Evolutionary conservation across 2,113 vertebrate genomes (phyloP).

Genomic region (Eulemur rufifrons): DNA sequence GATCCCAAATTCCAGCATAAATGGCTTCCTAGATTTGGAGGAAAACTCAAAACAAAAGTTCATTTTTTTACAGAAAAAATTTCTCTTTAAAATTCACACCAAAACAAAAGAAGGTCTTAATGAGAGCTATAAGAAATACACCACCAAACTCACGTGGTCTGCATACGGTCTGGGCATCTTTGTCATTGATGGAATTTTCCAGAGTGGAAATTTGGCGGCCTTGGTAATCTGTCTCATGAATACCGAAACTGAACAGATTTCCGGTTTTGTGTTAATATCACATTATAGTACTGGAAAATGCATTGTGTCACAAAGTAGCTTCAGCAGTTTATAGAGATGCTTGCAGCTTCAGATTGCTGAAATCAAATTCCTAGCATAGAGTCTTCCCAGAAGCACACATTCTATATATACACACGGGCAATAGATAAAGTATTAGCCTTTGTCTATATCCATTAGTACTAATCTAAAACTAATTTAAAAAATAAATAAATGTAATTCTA

Average conservation of each 20-base stretch:
- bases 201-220: background rate
- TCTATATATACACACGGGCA: background rate
- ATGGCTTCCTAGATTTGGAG: background rate
- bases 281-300: background rate
- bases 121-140: background rate
- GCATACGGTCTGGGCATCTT: background rate
- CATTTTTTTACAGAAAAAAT: background rate
- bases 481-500: background rate
- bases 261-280: background rate
- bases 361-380: conserved; percentile 33
- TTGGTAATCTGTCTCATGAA: background rate
- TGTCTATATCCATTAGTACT: background rate
- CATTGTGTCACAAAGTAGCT: background rate
- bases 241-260: background rate
- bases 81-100: conserved; percentile 1
- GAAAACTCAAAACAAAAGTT: background rate
- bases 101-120: background rate
- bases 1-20: background rate
- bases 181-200: conserved; percentile 27
- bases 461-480: conserved; percentile 45
- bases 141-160: background rate
- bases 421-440: background rate
- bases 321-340: background rate
- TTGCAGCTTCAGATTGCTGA: background rate
- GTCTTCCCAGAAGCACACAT: background rate